A percentile compares a stretch with the other conserved stretches of the same genome.
Conservation (phyloP, 1,140 invertebrate genomes). For the Tetramorium simillimum region DNA sequence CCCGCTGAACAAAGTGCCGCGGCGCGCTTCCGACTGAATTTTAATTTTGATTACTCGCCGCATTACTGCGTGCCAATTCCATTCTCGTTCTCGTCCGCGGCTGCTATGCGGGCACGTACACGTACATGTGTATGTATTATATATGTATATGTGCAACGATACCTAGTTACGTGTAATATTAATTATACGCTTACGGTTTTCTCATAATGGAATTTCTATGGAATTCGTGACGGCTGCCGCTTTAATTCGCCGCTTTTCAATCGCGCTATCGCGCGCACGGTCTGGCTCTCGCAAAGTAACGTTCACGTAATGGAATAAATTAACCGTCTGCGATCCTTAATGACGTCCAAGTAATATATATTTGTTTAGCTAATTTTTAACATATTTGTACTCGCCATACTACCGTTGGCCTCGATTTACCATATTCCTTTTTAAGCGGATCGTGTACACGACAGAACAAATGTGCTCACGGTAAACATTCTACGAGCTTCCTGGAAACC, state of each 20-base stretch:
- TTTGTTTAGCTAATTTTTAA: conserved; percentile 64
- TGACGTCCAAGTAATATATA: conserved; percentile 25
- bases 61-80: conserved; percentile 40
- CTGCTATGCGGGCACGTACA: not conserved
- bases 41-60: conserved; percentile 78
- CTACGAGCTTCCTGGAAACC: conserved; percentile 77
- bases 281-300: not conserved
- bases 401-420: conserved; percentile 43
- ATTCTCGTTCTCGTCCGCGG: conserved; percentile 43
- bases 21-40: conserved; percentile 70
- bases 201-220: conserved; percentile 55
- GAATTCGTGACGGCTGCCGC: conserved; percentile 18
- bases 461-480: conserved; percentile 77
- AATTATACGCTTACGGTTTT: conserved; percentile 54
- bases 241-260: conserved; percentile 44
- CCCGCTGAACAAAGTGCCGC: conserved; percentile 30
- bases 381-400: conserved; percentile 61
- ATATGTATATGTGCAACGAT: not conserved
- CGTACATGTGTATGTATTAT: not conserved
- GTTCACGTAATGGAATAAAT: conserved; percentile 50
- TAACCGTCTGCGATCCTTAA: conserved; percentile 32
- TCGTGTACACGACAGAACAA: conserved; percentile 67
- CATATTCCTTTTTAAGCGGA: conserved; percentile 59
- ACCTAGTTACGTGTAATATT: conserved; percentile 48
- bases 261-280: conserved; percentile 10